Evolutionary conservation across 2,797 vertebrate species (phyloP).

Genomic region (Eupleurogrammus muticus): DNA sequence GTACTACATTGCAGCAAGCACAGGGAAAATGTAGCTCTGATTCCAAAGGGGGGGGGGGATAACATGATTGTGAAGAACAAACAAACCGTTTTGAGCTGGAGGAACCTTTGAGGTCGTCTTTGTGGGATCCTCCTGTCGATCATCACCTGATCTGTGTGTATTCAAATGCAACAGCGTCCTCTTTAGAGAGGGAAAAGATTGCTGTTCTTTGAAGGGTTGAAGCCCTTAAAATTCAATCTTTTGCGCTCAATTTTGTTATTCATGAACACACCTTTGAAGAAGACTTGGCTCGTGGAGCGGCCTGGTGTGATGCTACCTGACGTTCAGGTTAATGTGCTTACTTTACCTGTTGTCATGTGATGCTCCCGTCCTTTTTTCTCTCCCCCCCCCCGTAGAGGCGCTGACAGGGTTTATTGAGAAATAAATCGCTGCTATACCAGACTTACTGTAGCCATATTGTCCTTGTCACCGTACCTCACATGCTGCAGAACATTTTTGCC

Average conservation of each 20-base stretch:
- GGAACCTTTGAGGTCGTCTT: constrained; percentile 3
- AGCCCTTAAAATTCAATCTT: constrained; percentile 30
- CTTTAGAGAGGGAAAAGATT: not conserved
- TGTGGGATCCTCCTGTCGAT: not conserved
- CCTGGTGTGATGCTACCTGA: not conserved
- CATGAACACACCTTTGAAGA: constrained; percentile 15
- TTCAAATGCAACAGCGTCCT: constrained; percentile 4
- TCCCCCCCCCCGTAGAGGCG: not conserved
- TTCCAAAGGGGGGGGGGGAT: not conserved
- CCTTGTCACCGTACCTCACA: constrained; percentile 8
- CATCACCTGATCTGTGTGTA: not conserved
- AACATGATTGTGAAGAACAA: constrained; percentile 15
- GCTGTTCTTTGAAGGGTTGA: constrained; percentile 21
- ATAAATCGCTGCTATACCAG: constrained; percentile 36
- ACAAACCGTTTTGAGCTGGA: not conserved
- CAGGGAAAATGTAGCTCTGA: constrained; percentile 8
- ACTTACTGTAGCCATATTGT: constrained; percentile 41
- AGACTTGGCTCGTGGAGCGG: constrained; percentile 17
- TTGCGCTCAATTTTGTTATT: constrained; percentile 2
- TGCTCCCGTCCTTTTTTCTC: constrained; percentile 20
- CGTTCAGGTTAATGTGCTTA: constrained; percentile 9
- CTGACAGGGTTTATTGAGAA: constrained; percentile 21
- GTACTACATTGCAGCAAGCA: constrained; percentile 28
- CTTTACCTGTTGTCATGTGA: constrained; percentile 12
- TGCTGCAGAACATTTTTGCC: constrained; percentile 16